These are phyloP conservation scores for Drosophila lutescens DNA, from an alignment of 2,888 invertebrate species.

Conservation along the genomic window DNA sequence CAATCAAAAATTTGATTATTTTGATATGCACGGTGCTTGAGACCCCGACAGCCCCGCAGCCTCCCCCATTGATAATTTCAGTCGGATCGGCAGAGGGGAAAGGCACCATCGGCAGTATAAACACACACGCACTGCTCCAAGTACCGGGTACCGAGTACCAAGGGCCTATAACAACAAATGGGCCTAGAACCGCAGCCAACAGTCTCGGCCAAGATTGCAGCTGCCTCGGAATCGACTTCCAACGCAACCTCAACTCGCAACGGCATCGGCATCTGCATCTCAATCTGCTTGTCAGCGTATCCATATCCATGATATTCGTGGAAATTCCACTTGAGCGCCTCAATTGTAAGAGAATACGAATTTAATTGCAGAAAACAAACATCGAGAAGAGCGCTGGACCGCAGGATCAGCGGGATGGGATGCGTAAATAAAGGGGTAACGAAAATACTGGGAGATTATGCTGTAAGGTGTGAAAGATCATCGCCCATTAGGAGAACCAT, in stretches of 20 bases:
- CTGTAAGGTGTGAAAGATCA: slow-evolving; percentile 31
- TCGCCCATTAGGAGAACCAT: not conserved
- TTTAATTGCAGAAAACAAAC: slow-evolving; percentile 78
- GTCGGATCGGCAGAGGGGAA: slow-evolving; percentile 8
- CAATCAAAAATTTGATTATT: slow-evolving; percentile 80
- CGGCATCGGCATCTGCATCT: slow-evolving; percentile 70
- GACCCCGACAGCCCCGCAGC: slow-evolving; percentile 45
- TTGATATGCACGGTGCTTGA: slow-evolving; percentile 75
- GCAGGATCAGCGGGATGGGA: slow-evolving; percentile 15
- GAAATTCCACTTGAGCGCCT: slow-evolving; percentile 74
- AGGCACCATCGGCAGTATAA: slow-evolving; percentile 34
- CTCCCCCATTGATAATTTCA: slow-evolving; percentile 61
- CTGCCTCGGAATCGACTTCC: slow-evolving; percentile 15
- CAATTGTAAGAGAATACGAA: slow-evolving; percentile 79
- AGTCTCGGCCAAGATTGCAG: slow-evolving; percentile 23
- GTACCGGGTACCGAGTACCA: slow-evolving; percentile 12
- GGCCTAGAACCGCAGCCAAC: slow-evolving; percentile 43
- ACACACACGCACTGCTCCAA: slow-evolving; percentile 42
- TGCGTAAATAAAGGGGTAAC: slow-evolving; percentile 15
- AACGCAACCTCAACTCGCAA: slow-evolving; percentile 11
- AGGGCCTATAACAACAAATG: slow-evolving; percentile 64
- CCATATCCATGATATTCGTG: slow-evolving; percentile 75
- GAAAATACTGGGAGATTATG: slow-evolving; percentile 16
- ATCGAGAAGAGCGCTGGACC: slow-evolving; percentile 17
- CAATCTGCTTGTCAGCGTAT: slow-evolving; percentile 78